Evolutionary conservation across 2,888 invertebrate species (phyloP), one percentile per base, ranked within the genome.

Genomic region (Ichneumon xanthorius): DNA sequence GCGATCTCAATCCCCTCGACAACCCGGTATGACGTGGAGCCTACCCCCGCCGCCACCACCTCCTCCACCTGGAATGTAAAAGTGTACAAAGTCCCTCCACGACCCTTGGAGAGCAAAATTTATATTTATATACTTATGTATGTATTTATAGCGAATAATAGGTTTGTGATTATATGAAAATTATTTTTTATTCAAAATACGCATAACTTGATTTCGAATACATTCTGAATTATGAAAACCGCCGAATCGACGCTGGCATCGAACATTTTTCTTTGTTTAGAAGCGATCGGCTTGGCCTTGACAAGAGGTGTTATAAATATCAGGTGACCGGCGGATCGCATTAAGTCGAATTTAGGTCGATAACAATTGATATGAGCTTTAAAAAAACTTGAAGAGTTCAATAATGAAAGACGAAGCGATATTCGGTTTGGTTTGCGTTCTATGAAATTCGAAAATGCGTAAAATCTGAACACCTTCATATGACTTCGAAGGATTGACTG

Each of bases 11-110:
- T 30, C 63, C 5, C 85, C 79, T 9, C 63, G 77, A 76, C 80
- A 78, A 70, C 70, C 85, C 0, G 73, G 55, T 26, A 67, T 78
- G 48, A 65, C 85, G 16, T 86, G 87, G 77, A 85, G 87, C n/a
- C 86, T 89, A 71, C 61, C 87, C 40, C 84, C 90, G 45, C 82
- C 89, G 50, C 89, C 90, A 30, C 90, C 90, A 37, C 89, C 88
- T 55, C 88, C 86, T 6, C 82, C 88, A 6, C 86, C 88, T 1
- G 83, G 71, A 72, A 63, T 77, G 63, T 87, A 71, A 80, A 63
- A 45, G 65, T 16, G n/a, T 72, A 55, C 9, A 9, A 40, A 50
- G 70, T 22, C 58, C 58, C 26, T 26, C 26, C 26, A 26, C 58
- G 58, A 26, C 5, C 58, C 58, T 58, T 58, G 22, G 11, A 26